phyloP scores from a whole-genome alignment of 2,797 vertebrate genomes.

The Knipowitschia caucasica region DNA sequence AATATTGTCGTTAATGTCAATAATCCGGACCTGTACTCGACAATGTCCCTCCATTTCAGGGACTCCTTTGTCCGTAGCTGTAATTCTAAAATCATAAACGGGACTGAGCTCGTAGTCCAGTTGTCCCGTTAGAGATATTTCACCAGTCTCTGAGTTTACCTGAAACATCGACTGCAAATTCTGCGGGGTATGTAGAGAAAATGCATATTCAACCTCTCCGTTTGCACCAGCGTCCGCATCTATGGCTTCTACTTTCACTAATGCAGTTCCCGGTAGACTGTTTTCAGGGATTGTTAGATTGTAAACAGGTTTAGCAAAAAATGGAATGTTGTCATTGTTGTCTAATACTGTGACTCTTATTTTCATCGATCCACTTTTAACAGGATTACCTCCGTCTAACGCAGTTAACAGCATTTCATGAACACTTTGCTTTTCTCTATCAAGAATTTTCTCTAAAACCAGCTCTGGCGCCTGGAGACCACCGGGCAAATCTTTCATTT shows the following conservation, averaged over 20 bases:
- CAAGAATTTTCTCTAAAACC: conserved; percentile 48
- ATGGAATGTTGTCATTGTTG: conserved; percentile 55
- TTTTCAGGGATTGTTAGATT: conserved; percentile 50
- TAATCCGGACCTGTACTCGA: conserved; percentile 49
- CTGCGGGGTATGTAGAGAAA: conserved; percentile 31
- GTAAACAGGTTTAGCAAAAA: conserved; percentile 50
- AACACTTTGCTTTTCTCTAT: conserved; percentile 41
- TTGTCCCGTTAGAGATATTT: conserved; percentile 34
- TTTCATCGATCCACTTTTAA: conserved; percentile 39
- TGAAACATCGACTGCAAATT: conserved; percentile 27
- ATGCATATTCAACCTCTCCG: conserved; percentile 65
- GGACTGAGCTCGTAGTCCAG: conserved; percentile 65
- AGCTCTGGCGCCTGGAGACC: conserved; percentile 44
- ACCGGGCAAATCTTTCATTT: conserved; percentile 47
- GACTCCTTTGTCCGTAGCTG: conserved; percentile 58
- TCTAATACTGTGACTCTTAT: conserved; percentile 54
- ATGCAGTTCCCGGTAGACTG: conserved; percentile 13
- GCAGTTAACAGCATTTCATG: conserved; percentile 53
- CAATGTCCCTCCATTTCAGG: conserved; percentile 65
- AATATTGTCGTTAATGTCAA: conserved; percentile 64
- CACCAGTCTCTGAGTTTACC: conserved; percentile 43
- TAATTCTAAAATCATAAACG: conserved; percentile 48
- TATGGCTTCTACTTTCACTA: conserved; percentile 50
- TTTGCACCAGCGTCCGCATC: conserved; percentile 68
- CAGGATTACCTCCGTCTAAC: conserved; percentile 56